phyloP scores from a whole-genome alignment of 1,140 invertebrate species.

The Drosophila cardini region DNA sequence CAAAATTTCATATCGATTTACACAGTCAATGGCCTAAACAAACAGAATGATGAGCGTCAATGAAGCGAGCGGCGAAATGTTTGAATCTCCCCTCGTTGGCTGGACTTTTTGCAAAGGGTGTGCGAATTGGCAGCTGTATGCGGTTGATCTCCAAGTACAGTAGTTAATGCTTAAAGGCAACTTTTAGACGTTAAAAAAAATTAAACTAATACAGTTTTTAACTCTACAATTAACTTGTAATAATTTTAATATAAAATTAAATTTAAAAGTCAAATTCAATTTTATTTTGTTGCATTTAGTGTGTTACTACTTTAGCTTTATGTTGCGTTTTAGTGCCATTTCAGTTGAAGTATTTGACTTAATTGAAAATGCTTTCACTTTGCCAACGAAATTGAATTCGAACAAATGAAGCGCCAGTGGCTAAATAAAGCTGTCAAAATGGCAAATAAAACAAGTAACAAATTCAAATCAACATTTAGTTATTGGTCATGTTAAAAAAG shows the following conservation, averaged over 20 bases:
- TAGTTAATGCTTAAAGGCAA: not conserved
- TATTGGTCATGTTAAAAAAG: constrained; percentile 1
- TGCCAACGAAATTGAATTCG: constrained; percentile 25
- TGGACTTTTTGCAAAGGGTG: not conserved
- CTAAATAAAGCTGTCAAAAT: constrained; percentile 10
- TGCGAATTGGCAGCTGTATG: constrained; percentile 10
- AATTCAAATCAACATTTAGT: not conserved
- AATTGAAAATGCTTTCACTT: constrained; percentile 66
- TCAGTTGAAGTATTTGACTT: constrained; percentile 58
- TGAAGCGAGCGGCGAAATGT: constrained; percentile 70
- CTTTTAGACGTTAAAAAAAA: not conserved
- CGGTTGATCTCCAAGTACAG: constrained; percentile 6
- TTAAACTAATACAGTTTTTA: no score
- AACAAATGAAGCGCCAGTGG: constrained; percentile 14
- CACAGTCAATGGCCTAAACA: constrained; percentile 73
- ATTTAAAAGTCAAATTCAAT: not conserved
- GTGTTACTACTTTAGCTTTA: constrained; percentile 47
- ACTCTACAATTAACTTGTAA: no score
- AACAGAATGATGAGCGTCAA: constrained; percentile 79
- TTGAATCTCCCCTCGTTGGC: constrained; percentile 28
- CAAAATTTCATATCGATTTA: constrained; percentile 69
- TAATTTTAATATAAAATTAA: no score
- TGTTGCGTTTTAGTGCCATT: constrained; percentile 59
- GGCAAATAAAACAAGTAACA: constrained; percentile 11
- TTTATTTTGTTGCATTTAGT: constrained; percentile 11